Conservation (phyloP, 2,888 invertebrate species). For the Lacanobia wlatinum region DNA sequence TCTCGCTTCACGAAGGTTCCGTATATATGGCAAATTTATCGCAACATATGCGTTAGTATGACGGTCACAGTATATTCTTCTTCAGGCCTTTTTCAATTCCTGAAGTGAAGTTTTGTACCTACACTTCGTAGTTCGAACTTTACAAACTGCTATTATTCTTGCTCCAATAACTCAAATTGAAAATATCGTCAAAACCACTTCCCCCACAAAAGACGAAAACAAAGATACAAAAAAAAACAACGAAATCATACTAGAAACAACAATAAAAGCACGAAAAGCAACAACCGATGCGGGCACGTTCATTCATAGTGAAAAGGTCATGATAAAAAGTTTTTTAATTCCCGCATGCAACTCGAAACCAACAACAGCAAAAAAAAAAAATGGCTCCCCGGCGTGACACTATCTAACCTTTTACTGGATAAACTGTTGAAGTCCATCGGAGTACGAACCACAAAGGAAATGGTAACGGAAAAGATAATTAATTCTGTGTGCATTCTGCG, state of each 20-base stretch:
- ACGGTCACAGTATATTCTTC: background rate
- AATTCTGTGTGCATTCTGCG: constrained; percentile 61
- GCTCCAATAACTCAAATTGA: constrained; percentile 18
- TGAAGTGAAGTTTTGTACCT: background rate
- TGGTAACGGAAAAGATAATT: constrained; percentile 63
- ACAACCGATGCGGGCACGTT: constrained; percentile 52
- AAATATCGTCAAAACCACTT: constrained; percentile 8
- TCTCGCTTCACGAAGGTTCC: background rate
- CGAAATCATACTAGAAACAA: constrained; percentile 39
- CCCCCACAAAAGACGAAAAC: constrained; percentile 23
- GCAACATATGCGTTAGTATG: background rate
- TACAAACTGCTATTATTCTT: background rate
- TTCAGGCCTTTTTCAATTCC: background rate
- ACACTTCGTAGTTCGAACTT: background rate
- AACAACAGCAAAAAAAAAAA: constrained; percentile 42
- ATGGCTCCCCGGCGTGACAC: constrained; percentile 47
- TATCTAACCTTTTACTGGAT: constrained; percentile 57
- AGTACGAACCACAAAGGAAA: constrained; percentile 54
- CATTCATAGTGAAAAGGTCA: constrained; percentile 58
- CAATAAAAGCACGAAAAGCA: constrained; percentile 40
- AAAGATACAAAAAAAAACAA: constrained; percentile 17
- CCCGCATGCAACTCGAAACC: constrained; percentile 57
- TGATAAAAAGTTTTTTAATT: constrained; percentile 66
- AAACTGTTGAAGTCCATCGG: constrained; percentile 61
- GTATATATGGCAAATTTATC: background rate